Base-by-base conservation (phyloP, 2,888 invertebrate species). In the Pachymerium ferrugineum region DNA sequence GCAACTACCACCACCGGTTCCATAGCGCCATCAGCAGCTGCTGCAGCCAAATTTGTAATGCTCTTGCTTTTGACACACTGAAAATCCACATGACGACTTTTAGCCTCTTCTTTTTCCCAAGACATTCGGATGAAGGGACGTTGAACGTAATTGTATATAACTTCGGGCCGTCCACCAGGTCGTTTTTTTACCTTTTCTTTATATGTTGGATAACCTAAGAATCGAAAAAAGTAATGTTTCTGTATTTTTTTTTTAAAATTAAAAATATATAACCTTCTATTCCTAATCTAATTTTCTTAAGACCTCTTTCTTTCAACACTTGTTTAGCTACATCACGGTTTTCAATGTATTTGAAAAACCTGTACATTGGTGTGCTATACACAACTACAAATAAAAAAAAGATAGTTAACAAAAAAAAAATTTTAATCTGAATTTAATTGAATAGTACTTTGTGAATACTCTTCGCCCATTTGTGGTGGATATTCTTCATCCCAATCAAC, bases 61-160 rank as follows among this genome's bases (percentile, higher is more conserved):
- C 96, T 96, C 81, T 98, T 97, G 2, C 95, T 96, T 83, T 97
- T 97, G 74, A 98, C 96, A 82, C 97, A 98, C 85, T 98, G 94
- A 81, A 98, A 99, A 83, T 99, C 99, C 0, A 99, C 99, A 81
- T 99, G 99, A 0, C 99, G 89, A 80, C 95, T 96, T 81, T 97
- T 97, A 0, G 97, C 98, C 80, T 99, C 99, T 81, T 99, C 99
- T 80, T 99, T 99, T 82, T 99, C 99, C 99, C 99, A 99, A 0
- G 96, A 96, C 93, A 96, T 95, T 81, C 97, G 96, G 73, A 99
- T 93, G 83, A 99, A 99, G 0, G 99, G 99, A 0, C 99, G 87
- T 82, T 99, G 99, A 0, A 99, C 98, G 83, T 99, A 99, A 84
- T 98, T 99, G 85, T 99, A 99, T 77, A 99, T 97, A 1, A 98